A percentile compares a stretch with the other conserved stretches of the same genome.
Evolutionary conservation across 2,888 invertebrate species (phyloP).

Genomic region (Pterostichus niger): DNA sequence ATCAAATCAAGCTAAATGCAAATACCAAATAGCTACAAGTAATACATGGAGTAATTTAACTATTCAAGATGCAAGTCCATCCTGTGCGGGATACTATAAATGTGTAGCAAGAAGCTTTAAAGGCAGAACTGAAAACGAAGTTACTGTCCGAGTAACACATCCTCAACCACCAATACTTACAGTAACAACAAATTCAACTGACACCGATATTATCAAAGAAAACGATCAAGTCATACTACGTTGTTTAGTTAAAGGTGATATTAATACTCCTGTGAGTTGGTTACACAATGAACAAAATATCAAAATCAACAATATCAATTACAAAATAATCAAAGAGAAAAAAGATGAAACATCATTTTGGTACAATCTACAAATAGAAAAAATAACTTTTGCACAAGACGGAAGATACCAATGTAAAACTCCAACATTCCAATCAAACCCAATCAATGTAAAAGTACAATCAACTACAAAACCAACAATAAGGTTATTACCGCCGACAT

Average conservation of each 20-base stretch:
- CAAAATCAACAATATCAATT: background rate
- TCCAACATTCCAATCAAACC: background rate
- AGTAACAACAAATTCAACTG: background rate
- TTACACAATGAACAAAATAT: background rate
- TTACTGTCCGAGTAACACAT: background rate
- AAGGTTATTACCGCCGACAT: background rate
- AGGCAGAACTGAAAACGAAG: background rate
- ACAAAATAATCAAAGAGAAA: slow-evolving; percentile 9
- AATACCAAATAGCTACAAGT: slow-evolving; percentile 14
- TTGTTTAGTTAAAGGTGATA: slow-evolving; percentile 27
- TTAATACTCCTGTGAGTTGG: background rate
- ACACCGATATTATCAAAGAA: background rate
- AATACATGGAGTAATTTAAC: slow-evolving; percentile 21
- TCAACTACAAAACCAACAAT: background rate
- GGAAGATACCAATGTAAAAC: slow-evolving; percentile 18
- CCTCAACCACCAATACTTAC: background rate
- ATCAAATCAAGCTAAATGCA: background rate
- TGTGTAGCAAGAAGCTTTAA: slow-evolving; percentile 6
- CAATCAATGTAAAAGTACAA: background rate
- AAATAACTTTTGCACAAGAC: background rate
- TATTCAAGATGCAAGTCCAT: background rate
- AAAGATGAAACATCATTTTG: slow-evolving; percentile 12
- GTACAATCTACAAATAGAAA: slow-evolving; percentile 23
- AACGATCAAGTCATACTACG: slow-evolving; percentile 9
- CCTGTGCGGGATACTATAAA: background rate